Base-by-base conservation (phyloP, 2,113 vertebrate genomes). In the Dascyllus trimaculatus region DNA sequence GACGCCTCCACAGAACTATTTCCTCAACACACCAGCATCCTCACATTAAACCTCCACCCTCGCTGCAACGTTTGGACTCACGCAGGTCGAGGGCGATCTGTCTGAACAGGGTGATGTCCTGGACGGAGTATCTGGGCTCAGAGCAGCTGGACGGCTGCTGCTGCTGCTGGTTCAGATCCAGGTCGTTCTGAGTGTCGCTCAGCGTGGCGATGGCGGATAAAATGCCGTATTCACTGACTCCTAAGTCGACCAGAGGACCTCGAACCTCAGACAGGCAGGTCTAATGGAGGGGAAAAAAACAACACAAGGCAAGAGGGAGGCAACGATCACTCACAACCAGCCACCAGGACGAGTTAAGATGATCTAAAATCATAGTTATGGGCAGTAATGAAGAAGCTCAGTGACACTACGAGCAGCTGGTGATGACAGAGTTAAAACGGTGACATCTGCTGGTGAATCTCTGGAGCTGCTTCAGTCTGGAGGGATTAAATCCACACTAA, bases 41-140 rank as follows among this genome's bases (percentile, higher is more conserved):
- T n/a, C n/a, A n/a, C n/a, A n/a, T n/a, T n/a, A n/a, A n/a, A n/a
- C n/a, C n/a, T n/a, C n/a, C n/a, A n/a, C n/a, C n/a, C n/a, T n/a
- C n/a, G n/a, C n/a, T n/a, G n/a, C n/a, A n/a, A n/a, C n/a, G 40
- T 43, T 8, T 58, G 54, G 69, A 90, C 93, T 93, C 83, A 95
- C 93, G 91, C n/a, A 95, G 77, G 68, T 95, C 93, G 19, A 93
- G 83, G n/a, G 93, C 91, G 13, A 95, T 93, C 84, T 94, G 91
- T 52, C 87, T 88, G 74, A 94, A 94, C 67, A 94, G 75, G 0
- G 83, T 77, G 66, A 94, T 88, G 66, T 95, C 93, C 0, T 83
- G 84, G 0, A 38, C 69, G 24, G 87, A 87, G 62, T 72, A 89
- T 40, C 60, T 43, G 0, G 48, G 46, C 32, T 83, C 80, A 5